Evolutionary conservation across 2,797 vertebrate species (phyloP).

Genomic region (Platalea minor): DNA sequence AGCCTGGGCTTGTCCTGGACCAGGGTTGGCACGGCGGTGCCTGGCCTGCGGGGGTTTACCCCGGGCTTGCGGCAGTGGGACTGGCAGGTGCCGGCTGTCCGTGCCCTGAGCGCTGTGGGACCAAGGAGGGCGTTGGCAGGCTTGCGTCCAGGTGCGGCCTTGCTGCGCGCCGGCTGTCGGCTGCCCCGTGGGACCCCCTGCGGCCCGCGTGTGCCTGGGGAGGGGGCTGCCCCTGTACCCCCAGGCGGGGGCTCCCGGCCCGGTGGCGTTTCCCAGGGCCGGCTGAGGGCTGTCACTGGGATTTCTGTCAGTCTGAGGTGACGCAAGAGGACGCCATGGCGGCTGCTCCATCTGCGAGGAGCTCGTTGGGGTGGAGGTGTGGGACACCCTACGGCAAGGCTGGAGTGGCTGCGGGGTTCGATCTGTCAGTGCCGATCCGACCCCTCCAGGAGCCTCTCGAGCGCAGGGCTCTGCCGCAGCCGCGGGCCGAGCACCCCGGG

Average conservation of each 20-base stretch:
- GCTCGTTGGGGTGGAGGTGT: neutral
- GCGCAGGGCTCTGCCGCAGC: neutral
- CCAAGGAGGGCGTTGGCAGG: neutral
- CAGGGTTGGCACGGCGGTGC: rapidly evolving
- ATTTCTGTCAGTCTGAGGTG: neutral
- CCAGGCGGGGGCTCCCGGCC: neutral
- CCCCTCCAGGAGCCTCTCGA: neutral
- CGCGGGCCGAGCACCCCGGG: rapidly evolving
- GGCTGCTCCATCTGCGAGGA: neutral
- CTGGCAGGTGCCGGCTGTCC: rapidly evolving
- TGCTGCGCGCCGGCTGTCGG: rapidly evolving
- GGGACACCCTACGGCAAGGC: neutral
- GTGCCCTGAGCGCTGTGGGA: neutral
- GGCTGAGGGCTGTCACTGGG: neutral
- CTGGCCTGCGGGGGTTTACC: rapidly evolving
- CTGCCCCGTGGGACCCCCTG: neutral
- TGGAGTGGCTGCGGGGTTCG: neutral
- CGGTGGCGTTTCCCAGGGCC: rapidly evolving
- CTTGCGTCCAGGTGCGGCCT: neutral
- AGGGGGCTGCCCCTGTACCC: neutral
- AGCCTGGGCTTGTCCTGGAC: neutral
- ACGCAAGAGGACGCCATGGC: rapidly evolving
- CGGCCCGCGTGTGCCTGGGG: neutral
- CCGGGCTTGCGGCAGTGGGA: neutral
- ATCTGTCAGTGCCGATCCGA: rapidly evolving